Conservation (phyloP, 2,888 invertebrate species). For the Drosophila borealis region DNA sequence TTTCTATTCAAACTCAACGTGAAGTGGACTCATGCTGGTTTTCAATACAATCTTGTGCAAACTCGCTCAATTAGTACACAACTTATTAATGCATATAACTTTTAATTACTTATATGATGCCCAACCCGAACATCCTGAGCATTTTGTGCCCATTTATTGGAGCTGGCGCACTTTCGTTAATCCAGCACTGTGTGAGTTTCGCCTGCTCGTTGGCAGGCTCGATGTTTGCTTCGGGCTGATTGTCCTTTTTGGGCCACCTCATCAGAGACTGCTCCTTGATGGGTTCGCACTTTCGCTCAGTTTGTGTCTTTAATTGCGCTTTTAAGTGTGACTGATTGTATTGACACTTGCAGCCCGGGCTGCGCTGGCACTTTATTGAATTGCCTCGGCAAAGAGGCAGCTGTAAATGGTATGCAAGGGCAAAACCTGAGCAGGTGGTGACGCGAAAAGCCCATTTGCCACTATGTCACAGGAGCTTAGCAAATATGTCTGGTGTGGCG, state of each 20-base stretch:
- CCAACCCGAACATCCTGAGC: neutral
- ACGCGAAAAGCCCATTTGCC: slow-evolving; percentile 44
- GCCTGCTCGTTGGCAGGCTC: slow-evolving; percentile 18
- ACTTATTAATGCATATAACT: slow-evolving; percentile 11
- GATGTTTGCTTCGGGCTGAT: slow-evolving; percentile 12
- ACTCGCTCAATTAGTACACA: slow-evolving; percentile 6
- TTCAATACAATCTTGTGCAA: neutral
- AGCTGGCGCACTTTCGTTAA: slow-evolving; percentile 27
- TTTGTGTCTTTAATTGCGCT: slow-evolving; percentile 54
- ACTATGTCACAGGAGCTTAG: slow-evolving; percentile 23
- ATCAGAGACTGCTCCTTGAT: neutral
- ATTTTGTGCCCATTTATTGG: slow-evolving; percentile 8
- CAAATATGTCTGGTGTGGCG: slow-evolving; percentile 28
- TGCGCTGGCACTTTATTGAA: slow-evolving; percentile 43
- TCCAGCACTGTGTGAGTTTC: slow-evolving; percentile 16
- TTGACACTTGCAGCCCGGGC: slow-evolving; percentile 37
- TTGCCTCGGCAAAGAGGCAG: slow-evolving; percentile 10
- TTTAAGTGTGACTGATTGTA: slow-evolving; percentile 44
- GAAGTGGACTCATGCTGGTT: neutral
- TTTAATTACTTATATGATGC: slow-evolving; percentile 30
- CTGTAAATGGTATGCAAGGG: neutral
- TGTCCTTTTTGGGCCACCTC: slow-evolving; percentile 7
- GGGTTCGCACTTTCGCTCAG: slow-evolving; percentile 21
- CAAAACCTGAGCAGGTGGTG: neutral
- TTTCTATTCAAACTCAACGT: neutral